Percentiles rank a stretch among this genome's conserved stretches.
Conservation (phyloP, 1,140 invertebrate species). For the Drosophila kohkoa region DNA sequence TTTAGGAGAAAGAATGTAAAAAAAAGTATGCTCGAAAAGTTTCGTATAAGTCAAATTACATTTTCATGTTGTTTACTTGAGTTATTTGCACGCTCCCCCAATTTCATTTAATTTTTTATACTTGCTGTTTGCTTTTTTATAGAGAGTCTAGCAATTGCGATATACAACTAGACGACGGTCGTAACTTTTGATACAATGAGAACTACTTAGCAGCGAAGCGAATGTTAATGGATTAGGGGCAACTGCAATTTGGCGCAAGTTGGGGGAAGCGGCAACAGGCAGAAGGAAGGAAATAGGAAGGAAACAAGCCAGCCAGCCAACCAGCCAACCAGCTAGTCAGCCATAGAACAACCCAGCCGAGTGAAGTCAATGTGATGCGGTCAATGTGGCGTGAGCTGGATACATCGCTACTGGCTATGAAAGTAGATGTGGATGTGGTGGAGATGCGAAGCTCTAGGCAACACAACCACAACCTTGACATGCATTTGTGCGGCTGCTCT, state of each 20-base stretch:
- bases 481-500: slow-evolving; percentile 71
- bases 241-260: slow-evolving; percentile 30
- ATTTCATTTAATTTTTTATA: slow-evolving; percentile 25
- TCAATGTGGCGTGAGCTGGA: slow-evolving; percentile 51
- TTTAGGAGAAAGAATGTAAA: slow-evolving; percentile 5
- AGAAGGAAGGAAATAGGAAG: slow-evolving; percentile 17
- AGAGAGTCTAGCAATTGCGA: slow-evolving; percentile 39
- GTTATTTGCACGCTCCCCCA: slow-evolving; percentile 23
- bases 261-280: neutral
- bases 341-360: slow-evolving; percentile 29
- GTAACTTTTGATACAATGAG: slow-evolving; percentile 51
- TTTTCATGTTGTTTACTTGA: slow-evolving; percentile 42
- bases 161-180: slow-evolving; percentile 33
- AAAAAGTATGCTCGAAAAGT: slow-evolving; percentile 19
- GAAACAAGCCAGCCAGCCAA: slow-evolving; percentile 25
- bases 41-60: slow-evolving; percentile 41
- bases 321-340: slow-evolving; percentile 5
- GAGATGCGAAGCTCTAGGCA: slow-evolving; percentile 45
- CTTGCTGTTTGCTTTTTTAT: slow-evolving; percentile 11
- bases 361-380: slow-evolving; percentile 70
- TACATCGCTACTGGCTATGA: neutral
- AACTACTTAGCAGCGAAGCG: slow-evolving; percentile 44
- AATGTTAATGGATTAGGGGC: slow-evolving; percentile 50
- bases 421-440: neutral
- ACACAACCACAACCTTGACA: slow-evolving; percentile 76